phyloP scores from a whole-genome alignment of 2,888 invertebrate genomes.

The Lingula anatina region DNA sequence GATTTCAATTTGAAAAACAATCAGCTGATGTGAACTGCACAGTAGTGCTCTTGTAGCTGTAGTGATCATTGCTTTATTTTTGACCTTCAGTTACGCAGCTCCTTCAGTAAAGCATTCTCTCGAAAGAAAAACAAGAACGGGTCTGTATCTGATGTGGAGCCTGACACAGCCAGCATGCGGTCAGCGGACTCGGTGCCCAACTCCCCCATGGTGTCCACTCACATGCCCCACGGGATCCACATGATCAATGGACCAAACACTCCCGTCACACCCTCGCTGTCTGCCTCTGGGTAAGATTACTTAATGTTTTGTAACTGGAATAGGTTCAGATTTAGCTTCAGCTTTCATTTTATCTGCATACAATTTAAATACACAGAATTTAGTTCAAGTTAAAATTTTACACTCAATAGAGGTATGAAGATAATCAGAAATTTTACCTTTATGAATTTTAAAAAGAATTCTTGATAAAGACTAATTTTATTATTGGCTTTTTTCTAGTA shows the following conservation, averaged over 20 bases:
- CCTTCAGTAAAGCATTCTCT: conserved; percentile 96
- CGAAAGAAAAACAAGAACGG: conserved; percentile 55
- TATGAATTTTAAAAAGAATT: no score
- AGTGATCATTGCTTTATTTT: no score
- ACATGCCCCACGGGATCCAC: conserved; percentile 24
- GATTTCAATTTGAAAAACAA: no score
- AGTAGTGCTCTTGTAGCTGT: no score
- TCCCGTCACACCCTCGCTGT: conserved; percentile 38
- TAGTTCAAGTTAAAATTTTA: no score
- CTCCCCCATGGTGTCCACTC: conserved; percentile 54
- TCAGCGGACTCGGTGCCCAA: conserved; percentile 57
- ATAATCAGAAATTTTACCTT: no score
- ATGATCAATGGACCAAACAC: conserved; percentile 53
- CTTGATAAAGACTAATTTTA: no score
- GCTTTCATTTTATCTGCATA: neutral
- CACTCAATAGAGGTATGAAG: no score
- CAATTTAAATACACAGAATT: no score
- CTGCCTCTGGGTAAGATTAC: conserved; percentile 1
- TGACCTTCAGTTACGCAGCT: conserved; percentile 72
- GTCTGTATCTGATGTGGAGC: conserved; percentile 57
- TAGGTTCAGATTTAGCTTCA: neutral
- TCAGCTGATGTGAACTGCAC: no score
- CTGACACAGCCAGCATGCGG: conserved; percentile 45
- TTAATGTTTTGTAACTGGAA: no score
- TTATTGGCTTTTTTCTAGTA: no score